Evolutionary conservation across 2,113 vertebrate genomes (phyloP).

Genomic region (Caloenas nicobarica): DNA sequence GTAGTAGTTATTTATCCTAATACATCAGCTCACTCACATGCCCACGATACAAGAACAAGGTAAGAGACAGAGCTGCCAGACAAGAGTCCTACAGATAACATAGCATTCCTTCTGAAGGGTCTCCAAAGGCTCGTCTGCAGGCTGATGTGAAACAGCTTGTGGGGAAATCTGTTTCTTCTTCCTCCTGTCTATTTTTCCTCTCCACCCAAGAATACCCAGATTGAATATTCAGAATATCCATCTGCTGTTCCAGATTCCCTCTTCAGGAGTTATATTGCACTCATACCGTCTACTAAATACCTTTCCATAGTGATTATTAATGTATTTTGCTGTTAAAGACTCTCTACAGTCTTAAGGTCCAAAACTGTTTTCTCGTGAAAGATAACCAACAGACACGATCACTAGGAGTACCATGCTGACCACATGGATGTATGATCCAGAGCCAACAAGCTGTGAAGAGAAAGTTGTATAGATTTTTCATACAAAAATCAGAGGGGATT

Average conservation of each 20-base stretch:
- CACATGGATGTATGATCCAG: background rate
- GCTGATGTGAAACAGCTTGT: background rate
- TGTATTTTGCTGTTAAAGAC: background rate
- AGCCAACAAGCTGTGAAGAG: background rate
- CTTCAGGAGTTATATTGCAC: background rate
- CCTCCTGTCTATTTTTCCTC: background rate
- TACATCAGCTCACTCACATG: background rate
- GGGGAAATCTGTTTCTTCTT: background rate
- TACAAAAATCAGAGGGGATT: background rate
- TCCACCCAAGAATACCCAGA: background rate
- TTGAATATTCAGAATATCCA: background rate
- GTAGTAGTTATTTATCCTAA: background rate
- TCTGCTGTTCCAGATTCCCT: background rate
- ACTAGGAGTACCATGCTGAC: background rate
- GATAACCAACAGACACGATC: background rate
- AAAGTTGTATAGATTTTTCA: background rate
- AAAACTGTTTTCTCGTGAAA: background rate
- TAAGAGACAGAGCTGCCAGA: background rate
- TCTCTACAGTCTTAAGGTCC: background rate
- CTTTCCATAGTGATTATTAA: background rate
- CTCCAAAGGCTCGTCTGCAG: background rate
- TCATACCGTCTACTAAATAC: background rate
- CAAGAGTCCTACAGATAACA: background rate
- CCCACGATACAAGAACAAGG: fast-evolving
- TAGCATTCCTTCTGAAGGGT: background rate